Conservation (phyloP, 2,888 invertebrate genomes). For the Catocala sponsa region DNA sequence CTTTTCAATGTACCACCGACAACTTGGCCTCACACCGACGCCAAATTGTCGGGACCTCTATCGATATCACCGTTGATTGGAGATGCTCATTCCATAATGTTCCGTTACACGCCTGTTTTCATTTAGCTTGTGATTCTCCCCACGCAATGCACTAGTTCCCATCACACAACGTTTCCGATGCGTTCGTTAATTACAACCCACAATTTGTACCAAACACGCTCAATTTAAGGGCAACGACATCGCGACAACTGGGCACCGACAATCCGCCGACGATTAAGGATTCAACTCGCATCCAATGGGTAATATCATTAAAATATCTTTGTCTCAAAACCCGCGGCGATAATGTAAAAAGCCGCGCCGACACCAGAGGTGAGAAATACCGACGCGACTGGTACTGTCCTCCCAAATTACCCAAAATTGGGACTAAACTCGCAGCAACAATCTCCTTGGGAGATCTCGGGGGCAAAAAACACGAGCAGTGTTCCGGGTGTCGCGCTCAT, state of each 20-base stretch:
- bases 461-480: conserved; percentile 47
- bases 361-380: conserved; percentile 85
- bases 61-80: conserved; percentile 79
- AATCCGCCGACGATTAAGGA: conserved; percentile 80
- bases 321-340: conserved; percentile 82
- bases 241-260: conserved; percentile 71
- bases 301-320: conserved; percentile 88
- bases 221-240: conserved; percentile 86
- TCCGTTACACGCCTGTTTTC: conserved; percentile 78
- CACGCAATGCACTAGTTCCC: conserved; percentile 84
- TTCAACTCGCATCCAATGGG: conserved; percentile 84
- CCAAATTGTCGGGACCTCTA: conserved; percentile 65
- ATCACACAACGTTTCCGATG: conserved; percentile 72
- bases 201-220: conserved; percentile 83
- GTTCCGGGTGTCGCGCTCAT: conserved; percentile 62
- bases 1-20: conserved; percentile 62
- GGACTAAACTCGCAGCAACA: conserved; percentile 60
- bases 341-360: conserved; percentile 77
- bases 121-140: conserved; percentile 85
- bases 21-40: conserved; percentile 57
- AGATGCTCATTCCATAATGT: conserved; percentile 71
- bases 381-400: conserved; percentile 70
- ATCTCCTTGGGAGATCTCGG: conserved; percentile 60
- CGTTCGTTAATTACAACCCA: conserved; percentile 80
- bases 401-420: conserved; percentile 72